Base-by-base conservation (phyloP, 2,113 vertebrate species). In the Gallinago paraguaiae region DNA sequence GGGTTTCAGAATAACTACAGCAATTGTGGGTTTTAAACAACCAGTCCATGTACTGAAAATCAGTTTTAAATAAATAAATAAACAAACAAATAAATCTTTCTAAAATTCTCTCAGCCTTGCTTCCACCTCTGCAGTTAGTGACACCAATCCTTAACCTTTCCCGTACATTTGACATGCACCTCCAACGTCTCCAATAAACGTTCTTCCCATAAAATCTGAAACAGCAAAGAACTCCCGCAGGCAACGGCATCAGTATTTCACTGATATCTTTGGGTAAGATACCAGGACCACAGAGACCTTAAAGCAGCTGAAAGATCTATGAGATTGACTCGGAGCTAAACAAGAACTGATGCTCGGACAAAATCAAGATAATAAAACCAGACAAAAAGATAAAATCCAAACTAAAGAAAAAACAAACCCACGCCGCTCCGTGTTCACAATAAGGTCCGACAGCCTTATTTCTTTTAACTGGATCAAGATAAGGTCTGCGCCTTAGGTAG, bases 1-100 rank as follows among this genome's bases (percentile, higher is more conserved):
- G 85, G 82, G 82, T 88, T 95, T 93, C 70, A 90, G 71, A 93
- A 90, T 39, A 93, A 86, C 79, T 81, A 93, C 75, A 87, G 74
- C 39, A 85, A 92, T 13, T 92, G 90, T 25, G 80, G 10, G 65
- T 76, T 96, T 96, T 92, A 94, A 96, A 87, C 74, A 94, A 82
- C 61, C 79, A 90, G 77, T 75, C 68, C 70, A 81, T 1, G 1
- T 37, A 87, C 53, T 70, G 71, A 80, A 87, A 95, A 64, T 45
- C 78, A n/a, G 16, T 23, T 30, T 43, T 46, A 67, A 85, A 91
- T 71, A 95, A 27, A 80, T 2, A 28, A 63, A 65, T 80, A 91
- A 75, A 95, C 24, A 80, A 2, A 39, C 39, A 39, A 28, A 41
- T 19, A 37, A 61, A n/a, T 17, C 41, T 69, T 83, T 68, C 27